Evolutionary conservation across 2,888 invertebrate genomes (phyloP).

Genomic region (Hydraecia micacea): DNA sequence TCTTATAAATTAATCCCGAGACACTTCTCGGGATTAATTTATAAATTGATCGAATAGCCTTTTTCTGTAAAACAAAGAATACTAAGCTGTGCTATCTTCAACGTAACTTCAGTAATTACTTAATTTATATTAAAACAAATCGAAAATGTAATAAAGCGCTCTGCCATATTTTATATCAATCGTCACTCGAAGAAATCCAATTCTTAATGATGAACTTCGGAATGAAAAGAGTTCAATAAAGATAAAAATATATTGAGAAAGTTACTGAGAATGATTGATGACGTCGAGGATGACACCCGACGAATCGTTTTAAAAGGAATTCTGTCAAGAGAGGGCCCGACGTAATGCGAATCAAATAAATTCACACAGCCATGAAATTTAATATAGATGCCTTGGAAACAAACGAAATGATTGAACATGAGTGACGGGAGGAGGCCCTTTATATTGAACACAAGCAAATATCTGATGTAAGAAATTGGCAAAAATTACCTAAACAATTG

Average conservation of each 20-base stretch:
- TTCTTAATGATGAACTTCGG: conserved; percentile 61
- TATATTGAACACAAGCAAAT: conserved; percentile 36
- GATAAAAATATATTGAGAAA: conserved; percentile 66
- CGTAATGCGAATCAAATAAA: conserved; percentile 67
- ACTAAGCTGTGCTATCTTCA: neutral
- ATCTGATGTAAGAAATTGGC: conserved; percentile 21
- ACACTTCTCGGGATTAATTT: too few relatives aligned
- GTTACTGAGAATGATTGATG: conserved; percentile 65
- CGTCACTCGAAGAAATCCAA: conserved; percentile 31
- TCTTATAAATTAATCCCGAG: too few relatives aligned
- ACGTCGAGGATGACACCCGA: conserved; percentile 55
- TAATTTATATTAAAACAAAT: conserved; percentile 28
- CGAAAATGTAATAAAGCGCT: conserved; percentile 1
- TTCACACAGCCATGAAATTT: conserved; percentile 65
- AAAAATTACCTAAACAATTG: conserved; percentile 33
- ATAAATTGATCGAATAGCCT: neutral
- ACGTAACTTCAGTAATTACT: neutral
- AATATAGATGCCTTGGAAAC: conserved; percentile 58
- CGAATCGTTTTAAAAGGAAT: conserved; percentile 63
- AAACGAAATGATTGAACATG: conserved; percentile 60
- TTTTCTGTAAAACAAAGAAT: neutral
- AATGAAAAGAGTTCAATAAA: conserved; percentile 65
- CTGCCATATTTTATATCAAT: conserved; percentile 28
- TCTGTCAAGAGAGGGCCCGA: conserved; percentile 33
- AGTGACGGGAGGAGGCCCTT: conserved; percentile 42